Evolutionary conservation across 1,140 invertebrate species (phyloP), one percentile per base, ranked within the genome.

Genomic region (Wiebesia pumilae): DNA sequence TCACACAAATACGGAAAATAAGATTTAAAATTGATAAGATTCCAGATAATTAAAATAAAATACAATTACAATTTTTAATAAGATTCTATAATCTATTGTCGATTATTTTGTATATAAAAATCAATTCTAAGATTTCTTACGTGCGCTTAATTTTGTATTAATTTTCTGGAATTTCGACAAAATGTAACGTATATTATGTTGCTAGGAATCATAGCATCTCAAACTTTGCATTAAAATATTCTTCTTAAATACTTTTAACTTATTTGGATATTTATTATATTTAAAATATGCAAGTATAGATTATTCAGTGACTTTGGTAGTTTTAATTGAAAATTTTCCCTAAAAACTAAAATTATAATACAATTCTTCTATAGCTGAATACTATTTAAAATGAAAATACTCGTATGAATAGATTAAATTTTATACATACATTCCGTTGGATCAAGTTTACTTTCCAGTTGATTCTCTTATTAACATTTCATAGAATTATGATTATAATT

Each of bases 1-100:
- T n/a, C n/a, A 71, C 16, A 71, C 35, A 71, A 19, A 33, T 38
- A 71, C 67, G 35, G 3, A 71, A 33, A 71, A 71, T 71, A 71
- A 16, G 35, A 38, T 71, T 71, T 71, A 12, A 71, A 71, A 71
- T 71, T 71, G 33, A 71, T 71, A 71, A 71, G 30, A 71, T 71
- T 35, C 33, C 35, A 38, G 33, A n/a, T 71, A 71, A 35, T n/a
- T 35, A 35, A 35, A 71, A 71, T 71, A 71, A 35, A 67, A 67
- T 67, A 30, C 12, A 67, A 30, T 6, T 21, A 67, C n/a, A 30
- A 30, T 30, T 67, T 30, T 67, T 30, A 67, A 67, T 47, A 47
- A 67, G 24, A 67, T 27, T n/a, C n/a, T n/a, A n/a, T n/a, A 30
- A 67, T 67, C n/a, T 65, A 38, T 71, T 35, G 35, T 71, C 35